Percentiles rank a stretch among this genome's conserved stretches.
Evolutionary conservation across 2,113 vertebrate genomes (phyloP).

Genomic region (Eulacestoma nigropectus): DNA sequence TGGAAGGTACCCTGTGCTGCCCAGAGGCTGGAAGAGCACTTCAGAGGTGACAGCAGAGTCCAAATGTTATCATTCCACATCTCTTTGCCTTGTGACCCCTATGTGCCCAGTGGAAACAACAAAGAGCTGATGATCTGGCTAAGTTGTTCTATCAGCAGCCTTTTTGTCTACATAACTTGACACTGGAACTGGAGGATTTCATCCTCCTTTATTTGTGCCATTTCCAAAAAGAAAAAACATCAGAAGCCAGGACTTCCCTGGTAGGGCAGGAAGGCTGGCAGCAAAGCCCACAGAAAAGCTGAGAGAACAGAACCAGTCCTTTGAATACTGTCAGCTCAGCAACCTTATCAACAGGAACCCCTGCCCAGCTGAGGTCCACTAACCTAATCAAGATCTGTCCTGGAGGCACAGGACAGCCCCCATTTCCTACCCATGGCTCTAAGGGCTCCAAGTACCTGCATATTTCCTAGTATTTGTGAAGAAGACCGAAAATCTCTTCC

Average conservation of each 20-base stretch:
- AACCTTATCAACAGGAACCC: not conserved
- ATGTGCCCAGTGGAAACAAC: not conserved
- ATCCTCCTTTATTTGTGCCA: not conserved
- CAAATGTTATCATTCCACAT: not conserved
- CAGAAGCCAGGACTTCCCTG: not conserved
- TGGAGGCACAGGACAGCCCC: not conserved
- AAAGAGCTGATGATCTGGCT: not conserved
- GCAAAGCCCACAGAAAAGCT: not conserved
- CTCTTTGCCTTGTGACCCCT: not conserved
- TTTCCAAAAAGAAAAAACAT: not conserved
- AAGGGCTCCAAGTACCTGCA: not conserved
- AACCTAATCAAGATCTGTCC: not conserved
- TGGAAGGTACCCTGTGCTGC: not conserved
- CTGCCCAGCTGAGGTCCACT: not conserved
- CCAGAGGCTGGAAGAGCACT: not conserved
- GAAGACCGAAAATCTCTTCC: not conserved
- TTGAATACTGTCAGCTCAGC: not conserved
- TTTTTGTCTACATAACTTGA: not conserved
- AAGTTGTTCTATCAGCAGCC: not conserved
- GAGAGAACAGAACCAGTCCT: not conserved
- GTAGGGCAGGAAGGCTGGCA: not conserved
- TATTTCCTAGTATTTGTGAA: not conserved
- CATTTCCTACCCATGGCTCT: not conserved
- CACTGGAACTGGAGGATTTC: not conserved
- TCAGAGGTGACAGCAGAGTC: not conserved